Conservation (phyloP, 2,113 vertebrate genomes). For the Himantopus leucocephalus region DNA sequence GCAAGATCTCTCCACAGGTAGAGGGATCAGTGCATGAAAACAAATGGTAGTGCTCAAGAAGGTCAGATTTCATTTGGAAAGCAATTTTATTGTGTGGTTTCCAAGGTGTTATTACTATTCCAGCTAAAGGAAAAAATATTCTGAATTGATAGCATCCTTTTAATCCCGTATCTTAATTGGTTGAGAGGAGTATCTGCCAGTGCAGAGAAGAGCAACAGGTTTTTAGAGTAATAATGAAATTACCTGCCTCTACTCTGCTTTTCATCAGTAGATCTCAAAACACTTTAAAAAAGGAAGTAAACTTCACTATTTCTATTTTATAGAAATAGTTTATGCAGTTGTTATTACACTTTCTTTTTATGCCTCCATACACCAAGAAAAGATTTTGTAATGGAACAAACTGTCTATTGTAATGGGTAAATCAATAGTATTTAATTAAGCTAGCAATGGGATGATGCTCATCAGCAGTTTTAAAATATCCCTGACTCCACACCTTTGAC, state of each 20-base stretch:
- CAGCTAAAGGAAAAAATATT: not conserved
- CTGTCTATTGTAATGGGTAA: not conserved
- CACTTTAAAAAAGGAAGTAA: not conserved
- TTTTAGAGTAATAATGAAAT: not conserved
- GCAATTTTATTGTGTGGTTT: not conserved
- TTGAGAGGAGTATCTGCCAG: not conserved
- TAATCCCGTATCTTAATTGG: not conserved
- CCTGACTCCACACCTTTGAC: not conserved
- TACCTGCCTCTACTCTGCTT: not conserved
- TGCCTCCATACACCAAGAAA: not conserved
- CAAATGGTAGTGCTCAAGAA: not conserved
- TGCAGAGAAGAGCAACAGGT: not conserved
- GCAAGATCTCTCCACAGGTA: not conserved
- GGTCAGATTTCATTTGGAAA: not conserved
- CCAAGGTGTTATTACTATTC: not conserved
- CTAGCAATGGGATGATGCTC: not conserved
- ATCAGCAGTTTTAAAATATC: slow-evolving; percentile 13
- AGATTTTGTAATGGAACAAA: not conserved
- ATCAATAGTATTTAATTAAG: slow-evolving; percentile 16
- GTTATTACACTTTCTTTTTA: not conserved
- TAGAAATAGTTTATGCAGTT: not conserved
- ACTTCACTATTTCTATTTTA: not conserved
- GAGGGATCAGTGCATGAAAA: not conserved
- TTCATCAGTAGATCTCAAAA: not conserved
- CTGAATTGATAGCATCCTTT: not conserved